Evolutionary conservation across 2,113 vertebrate species (phyloP).

Genomic region (Henicopernis longicauda): DNA sequence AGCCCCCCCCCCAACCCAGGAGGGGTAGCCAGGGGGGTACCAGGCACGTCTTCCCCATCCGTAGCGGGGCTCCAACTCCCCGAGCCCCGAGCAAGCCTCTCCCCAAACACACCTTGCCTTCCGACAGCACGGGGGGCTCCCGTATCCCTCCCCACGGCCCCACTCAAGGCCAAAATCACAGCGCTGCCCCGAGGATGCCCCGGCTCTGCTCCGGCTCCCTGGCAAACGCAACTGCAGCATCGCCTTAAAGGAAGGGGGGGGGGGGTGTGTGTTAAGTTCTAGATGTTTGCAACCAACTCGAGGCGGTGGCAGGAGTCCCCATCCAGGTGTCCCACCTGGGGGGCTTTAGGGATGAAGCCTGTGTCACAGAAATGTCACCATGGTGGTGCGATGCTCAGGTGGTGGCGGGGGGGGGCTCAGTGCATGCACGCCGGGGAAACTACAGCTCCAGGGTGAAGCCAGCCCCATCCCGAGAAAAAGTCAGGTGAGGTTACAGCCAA

Average conservation of each 20-base stretch:
- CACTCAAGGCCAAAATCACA: not conserved
- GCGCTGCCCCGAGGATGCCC: not conserved
- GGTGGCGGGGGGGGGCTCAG: not conserved
- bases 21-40: not conserved
- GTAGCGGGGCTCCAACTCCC: not conserved
- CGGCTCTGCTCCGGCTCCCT: not conserved
- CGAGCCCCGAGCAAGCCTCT: accelerated
- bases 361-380: not conserved
- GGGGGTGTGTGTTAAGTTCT: not conserved
- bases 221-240: not conserved
- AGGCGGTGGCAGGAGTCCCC: not conserved
- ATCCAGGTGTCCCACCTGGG: not conserved
- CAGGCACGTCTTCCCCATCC: not conserved
- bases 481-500: not conserved
- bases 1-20: not conserved
- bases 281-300: not conserved
- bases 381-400: not conserved
- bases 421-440: not conserved
- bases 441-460: not conserved
- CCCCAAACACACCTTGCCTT: not conserved
- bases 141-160: not conserved
- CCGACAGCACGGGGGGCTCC: accelerated
- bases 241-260: not conserved
- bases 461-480: not conserved
- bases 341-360: not conserved